Base-by-base conservation (phyloP, 2,113 vertebrate species). In the Nesoenas mayeri region DNA sequence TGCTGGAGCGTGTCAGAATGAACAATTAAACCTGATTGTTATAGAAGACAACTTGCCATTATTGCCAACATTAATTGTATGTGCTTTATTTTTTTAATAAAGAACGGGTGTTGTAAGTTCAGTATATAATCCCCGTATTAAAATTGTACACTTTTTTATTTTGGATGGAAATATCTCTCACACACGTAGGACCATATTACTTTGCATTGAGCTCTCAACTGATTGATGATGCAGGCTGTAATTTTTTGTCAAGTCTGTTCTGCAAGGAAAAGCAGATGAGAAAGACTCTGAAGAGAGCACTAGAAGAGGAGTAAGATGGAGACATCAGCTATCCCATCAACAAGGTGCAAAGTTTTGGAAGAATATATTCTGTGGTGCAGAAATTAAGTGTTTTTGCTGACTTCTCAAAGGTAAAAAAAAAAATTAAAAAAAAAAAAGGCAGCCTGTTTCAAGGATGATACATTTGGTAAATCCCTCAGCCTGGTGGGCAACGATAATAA, bases 21-120 rank as follows among this genome's bases (percentile, higher is more conserved):
- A 97, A 96, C 95, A 97, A 98, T 98, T 98, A 98, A 97, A 91
- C 90, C 79, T 95, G 96, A 93, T 95, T 95, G 93, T 96, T 97
- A 79, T 54, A 94, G 96, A 80, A 97, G 97, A 97, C 92, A 97
- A 95, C 91, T 85, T 79, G 65, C 67, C 79, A 57, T 97, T 96
- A 96, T 71, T 88, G 82, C 67, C 89, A 87, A 62, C 96, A 78
- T 95, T 95, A 92, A 34, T 79, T n/a, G 47, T 47, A 60, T 67
- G 69, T 90, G 57, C 38, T 96, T 94, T 97, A 95, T 95, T 95
- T 97, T 96, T 96, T 95, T 90, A 91, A 95, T 97, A 83, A 95
- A 95, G 34, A 84, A 93, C 86, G n/a, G 2, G 4, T 89, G 67
- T 58, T 71, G 71, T 57, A 96, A 34, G 44, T 95, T 95, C 62